phyloP scores from a whole-genome alignment of 2,888 invertebrate genomes.

The Neoaliturus tenellus region DNA sequence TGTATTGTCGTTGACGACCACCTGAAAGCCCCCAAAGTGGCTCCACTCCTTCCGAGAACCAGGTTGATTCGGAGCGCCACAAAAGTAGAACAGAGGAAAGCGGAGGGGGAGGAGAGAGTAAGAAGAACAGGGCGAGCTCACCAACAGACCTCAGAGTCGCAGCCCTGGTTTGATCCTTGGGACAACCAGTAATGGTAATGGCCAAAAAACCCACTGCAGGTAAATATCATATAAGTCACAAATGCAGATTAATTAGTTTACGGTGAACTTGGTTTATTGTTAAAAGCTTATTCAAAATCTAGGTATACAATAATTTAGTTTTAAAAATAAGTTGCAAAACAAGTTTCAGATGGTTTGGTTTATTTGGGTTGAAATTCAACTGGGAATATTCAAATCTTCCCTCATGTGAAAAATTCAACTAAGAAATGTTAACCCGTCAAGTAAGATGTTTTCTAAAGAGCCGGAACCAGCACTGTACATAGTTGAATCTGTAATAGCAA shows the following conservation, averaged over 20 bases:
- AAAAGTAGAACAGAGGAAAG: conserved; percentile 31
- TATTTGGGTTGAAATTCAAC: too few species aligned
- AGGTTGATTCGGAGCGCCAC: conserved; percentile 63
- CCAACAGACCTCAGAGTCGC: conserved; percentile 55
- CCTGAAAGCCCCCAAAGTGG: conserved; percentile 61
- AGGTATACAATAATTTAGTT: too few species aligned
- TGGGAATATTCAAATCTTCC: too few species aligned
- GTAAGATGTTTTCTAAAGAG: too few species aligned
- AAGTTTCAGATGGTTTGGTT: too few species aligned
- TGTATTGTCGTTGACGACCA: conserved; percentile 92
- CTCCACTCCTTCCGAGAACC: conserved; percentile 80
- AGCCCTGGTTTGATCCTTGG: conserved; percentile 68
- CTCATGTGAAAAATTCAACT: too few species aligned
- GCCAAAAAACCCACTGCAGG: too few species aligned
- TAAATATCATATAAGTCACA: neutral
- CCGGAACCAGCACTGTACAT: too few species aligned
- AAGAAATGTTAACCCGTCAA: too few species aligned
- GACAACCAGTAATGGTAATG: conserved; percentile 61
- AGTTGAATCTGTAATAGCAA: too few species aligned
- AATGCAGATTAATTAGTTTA: neutral
- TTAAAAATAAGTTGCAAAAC: too few species aligned
- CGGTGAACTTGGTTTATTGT: neutral
- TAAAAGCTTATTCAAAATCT: neutral
- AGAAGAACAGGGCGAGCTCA: conserved; percentile 52
- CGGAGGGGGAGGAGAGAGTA: conserved; percentile 42